Conservation (phyloP, 2,888 invertebrate genomes). For the Agonum fuliginosum region DNA sequence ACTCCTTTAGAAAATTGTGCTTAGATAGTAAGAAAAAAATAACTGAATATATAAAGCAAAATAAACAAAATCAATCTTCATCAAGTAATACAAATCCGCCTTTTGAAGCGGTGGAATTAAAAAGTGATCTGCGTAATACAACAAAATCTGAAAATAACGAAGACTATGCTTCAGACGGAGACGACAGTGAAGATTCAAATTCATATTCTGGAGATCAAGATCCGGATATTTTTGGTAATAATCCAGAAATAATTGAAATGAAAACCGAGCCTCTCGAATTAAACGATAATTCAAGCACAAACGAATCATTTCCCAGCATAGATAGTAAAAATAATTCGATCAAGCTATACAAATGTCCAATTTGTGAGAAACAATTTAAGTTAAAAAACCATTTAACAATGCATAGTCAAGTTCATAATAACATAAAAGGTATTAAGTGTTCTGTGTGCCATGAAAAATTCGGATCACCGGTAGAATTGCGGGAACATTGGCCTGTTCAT, state of each 20-base stretch:
- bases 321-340: conserved; percentile 21
- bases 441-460: conserved; percentile 34
- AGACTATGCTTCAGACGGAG: neutral
- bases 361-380: conserved; percentile 35
- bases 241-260: conserved; percentile 37
- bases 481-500: conserved; percentile 23
- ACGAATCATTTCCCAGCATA: conserved; percentile 12
- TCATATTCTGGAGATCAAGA: conserved; percentile 24
- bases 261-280: conserved; percentile 17
- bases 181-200: conserved; percentile 3
- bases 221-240: conserved; percentile 25
- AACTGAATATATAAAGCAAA: conserved; percentile 19
- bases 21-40: conserved; percentile 40
- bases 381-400: conserved; percentile 27
- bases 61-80: neutral
- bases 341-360: conserved; percentile 18
- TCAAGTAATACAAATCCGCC: neutral
- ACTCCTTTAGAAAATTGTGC: conserved; percentile 19
- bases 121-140: neutral
- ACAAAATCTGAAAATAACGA: neutral
- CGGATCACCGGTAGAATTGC: conserved; percentile 3
- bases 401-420: conserved; percentile 31
- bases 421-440: conserved; percentile 20
- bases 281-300: conserved; percentile 17
- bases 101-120: neutral